These are phyloP conservation scores for Neomicropteryx cornuta DNA, from an alignment of 1,140 invertebrate species.

Conservation along the genomic window DNA sequence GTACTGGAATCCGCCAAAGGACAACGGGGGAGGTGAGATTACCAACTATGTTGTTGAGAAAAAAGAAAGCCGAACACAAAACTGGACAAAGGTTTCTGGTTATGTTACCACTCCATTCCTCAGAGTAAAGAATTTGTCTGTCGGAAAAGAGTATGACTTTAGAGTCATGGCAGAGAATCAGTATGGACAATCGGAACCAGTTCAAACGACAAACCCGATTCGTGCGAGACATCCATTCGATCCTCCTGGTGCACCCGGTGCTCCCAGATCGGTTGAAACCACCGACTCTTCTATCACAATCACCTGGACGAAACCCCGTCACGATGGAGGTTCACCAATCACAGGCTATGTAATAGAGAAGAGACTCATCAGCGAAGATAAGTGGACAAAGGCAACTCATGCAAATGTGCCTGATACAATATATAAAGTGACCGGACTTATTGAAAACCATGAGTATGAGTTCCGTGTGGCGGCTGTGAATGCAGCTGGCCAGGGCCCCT, in stretches of 20 bases:
- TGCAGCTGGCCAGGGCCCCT: constrained; percentile 88
- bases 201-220: constrained; percentile 76
- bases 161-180: constrained; percentile 96
- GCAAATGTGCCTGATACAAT: constrained; percentile 69
- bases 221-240: constrained; percentile 94
- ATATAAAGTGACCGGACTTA: constrained; percentile 74
- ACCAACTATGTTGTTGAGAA: constrained; percentile 97
- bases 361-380: constrained; percentile 73
- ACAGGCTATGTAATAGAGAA: constrained; percentile 92
- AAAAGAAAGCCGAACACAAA: constrained; percentile 66
- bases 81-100: constrained; percentile 86
- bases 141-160: constrained; percentile 93
- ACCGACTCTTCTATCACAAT: constrained; percentile 91
- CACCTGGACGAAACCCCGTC: constrained; percentile 84
- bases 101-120: constrained; percentile 83
- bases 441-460: constrained; percentile 94
- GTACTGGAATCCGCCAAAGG: constrained; percentile 92
- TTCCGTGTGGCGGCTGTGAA: constrained; percentile 95
- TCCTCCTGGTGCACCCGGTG: constrained; percentile 80
- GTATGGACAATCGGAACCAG: constrained; percentile 90
- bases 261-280: constrained; percentile 74
- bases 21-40: constrained; percentile 89
- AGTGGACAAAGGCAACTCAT: constrained; percentile 84
- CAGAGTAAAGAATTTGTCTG: constrained; percentile 80
- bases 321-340: constrained; percentile 87